A percentile compares a stretch with the other conserved stretches of the same genome.
These are phyloP conservation scores for Malachius bipustulatus DNA, from an alignment of 2,888 invertebrate species.

Conservation along the genomic window DNA sequence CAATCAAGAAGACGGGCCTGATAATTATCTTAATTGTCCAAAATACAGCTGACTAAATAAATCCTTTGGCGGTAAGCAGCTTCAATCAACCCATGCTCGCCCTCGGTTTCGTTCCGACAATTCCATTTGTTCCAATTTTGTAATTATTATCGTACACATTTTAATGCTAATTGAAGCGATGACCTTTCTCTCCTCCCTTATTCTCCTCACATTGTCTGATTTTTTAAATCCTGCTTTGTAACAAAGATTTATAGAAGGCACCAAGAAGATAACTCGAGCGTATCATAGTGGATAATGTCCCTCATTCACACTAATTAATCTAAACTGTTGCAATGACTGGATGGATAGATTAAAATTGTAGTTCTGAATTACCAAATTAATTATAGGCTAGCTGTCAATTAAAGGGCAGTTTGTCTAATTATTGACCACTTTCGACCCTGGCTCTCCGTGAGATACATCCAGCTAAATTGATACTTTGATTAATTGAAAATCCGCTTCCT, in stretches of 20 bases:
- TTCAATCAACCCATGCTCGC: conserved; percentile 17
- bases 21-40: conserved; percentile 28
- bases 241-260: background rate
- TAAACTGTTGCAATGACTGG: conserved; percentile 1
- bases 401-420: conserved; percentile 15
- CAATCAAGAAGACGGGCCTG: conserved; percentile 15
- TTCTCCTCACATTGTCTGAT: background rate
- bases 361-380: conserved; percentile 14
- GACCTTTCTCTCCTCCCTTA: conserved; percentile 1
- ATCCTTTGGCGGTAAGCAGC: conserved; percentile 30
- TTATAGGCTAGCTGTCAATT: conserved; percentile 14
- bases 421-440: conserved; percentile 14
- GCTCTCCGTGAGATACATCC: too few relatives aligned
- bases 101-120: conserved; percentile 17
- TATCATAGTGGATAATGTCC: background rate
- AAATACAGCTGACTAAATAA: conserved; percentile 33
- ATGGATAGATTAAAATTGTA: conserved; percentile 10
- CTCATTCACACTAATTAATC: conserved; percentile 1
- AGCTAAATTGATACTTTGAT: too few relatives aligned
- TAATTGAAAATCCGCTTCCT: too few relatives aligned
- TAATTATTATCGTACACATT: conserved; percentile 9
- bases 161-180: background rate
- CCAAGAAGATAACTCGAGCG: background rate
- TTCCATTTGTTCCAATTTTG: conserved; percentile 17
- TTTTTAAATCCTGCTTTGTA: conserved; percentile 2